Conservation (phyloP, 2,888 invertebrate genomes). For the Mechanitis messenoides region DNA sequence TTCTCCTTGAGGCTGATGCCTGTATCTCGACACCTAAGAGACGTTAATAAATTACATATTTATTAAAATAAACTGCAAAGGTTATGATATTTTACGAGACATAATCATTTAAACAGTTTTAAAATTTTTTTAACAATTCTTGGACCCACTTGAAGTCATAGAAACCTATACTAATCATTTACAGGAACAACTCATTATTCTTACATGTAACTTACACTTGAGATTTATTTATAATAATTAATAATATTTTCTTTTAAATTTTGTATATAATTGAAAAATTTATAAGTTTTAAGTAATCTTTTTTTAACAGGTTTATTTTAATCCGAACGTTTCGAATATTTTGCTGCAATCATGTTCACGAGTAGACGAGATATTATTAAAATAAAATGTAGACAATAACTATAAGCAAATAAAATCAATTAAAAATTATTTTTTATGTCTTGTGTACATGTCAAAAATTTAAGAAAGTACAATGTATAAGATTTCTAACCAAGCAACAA, state of each 20-base stretch:
- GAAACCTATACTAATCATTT: conserved; percentile 2
- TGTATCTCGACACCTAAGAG: background rate
- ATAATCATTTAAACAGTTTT: background rate
- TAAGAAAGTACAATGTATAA: too few species aligned
- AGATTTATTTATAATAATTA: too few species aligned
- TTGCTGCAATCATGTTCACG: too few species aligned
- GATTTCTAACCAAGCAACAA: too few species aligned
- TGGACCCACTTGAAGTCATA: conserved; percentile 15
- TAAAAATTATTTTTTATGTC: too few species aligned
- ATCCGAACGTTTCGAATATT: too few species aligned
- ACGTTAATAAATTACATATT: conserved; percentile 1
- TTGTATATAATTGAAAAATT: background rate
- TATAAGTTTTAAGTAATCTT: too few species aligned
- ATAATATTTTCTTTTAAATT: background rate
- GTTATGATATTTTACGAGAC: background rate
- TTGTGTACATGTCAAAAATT: too few species aligned
- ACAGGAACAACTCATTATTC: background rate
- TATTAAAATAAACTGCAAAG: background rate
- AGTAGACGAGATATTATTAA: too few species aligned
- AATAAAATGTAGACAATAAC: too few species aligned
- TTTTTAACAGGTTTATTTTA: too few species aligned
- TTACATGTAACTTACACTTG: background rate
- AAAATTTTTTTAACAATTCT: background rate
- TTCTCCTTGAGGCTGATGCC: conserved; percentile 17
- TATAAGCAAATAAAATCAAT: too few species aligned